Conservation (phyloP, 2,113 vertebrate genomes). For the Brachypodius melanocephalos region DNA sequence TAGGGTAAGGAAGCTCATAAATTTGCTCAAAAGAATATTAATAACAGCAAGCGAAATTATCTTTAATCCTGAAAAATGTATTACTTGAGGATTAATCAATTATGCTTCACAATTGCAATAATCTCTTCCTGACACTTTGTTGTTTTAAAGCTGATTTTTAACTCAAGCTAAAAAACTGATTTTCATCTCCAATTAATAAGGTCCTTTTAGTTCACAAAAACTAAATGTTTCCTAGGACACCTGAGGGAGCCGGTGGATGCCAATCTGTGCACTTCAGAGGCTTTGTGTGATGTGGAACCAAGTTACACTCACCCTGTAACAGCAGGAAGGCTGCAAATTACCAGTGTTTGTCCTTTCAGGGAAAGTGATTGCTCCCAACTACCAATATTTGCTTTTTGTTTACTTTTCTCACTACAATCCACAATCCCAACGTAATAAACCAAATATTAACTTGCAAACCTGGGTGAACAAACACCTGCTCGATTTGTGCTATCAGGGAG, state of each 20-base stretch:
- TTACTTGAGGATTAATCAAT: background rate
- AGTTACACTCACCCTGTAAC: background rate
- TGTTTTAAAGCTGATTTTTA: background rate
- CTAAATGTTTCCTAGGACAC: background rate
- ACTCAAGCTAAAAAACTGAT: background rate
- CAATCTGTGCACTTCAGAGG: background rate
- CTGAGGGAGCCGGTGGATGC: background rate
- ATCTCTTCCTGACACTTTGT: background rate
- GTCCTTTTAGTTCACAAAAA: background rate
- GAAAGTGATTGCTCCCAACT: background rate
- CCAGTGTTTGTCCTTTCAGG: background rate
- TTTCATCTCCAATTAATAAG: background rate
- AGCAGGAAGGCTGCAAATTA: background rate
- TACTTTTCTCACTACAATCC: background rate
- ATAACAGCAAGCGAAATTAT: background rate
- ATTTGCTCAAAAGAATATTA: background rate
- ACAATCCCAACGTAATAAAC: background rate
- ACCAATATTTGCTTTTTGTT: background rate
- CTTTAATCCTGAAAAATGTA: background rate
- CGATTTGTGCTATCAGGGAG: background rate
- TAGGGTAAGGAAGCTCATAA: background rate
- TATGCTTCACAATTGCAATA: background rate
- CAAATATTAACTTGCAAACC: background rate
- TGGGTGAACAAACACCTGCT: background rate
- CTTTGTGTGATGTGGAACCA: accelerated